Evolutionary conservation across 2,888 invertebrate species (phyloP), one percentile per base, ranked within the genome.

Genomic region (Cephus nigrinus): DNA sequence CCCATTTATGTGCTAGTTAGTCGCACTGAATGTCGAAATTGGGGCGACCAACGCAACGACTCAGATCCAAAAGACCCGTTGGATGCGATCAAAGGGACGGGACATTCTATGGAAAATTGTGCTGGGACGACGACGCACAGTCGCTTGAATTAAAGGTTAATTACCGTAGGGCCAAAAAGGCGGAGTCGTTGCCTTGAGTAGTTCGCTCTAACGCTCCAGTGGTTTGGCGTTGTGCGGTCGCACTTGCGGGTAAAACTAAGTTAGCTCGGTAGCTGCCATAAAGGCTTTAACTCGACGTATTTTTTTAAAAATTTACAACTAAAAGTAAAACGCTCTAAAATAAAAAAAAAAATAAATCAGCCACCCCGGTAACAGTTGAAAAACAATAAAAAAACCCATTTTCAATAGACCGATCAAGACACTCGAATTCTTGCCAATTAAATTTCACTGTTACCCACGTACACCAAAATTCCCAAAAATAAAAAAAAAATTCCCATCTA

Each of bases 81-180:
- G 40, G 40, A 55, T 71, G 15, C 23, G 78, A 77, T 84, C 85
- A 85, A 84, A 85, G 81, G 69, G 75, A 74, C 75, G 77, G 79
- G 80, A 77, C 79, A 78, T 77, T 80, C 86, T 73, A 78, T 80
- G 84, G 84, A 86, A 85, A 86, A 86, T 86, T 85, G 82, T 82
- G 77, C 83, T 78, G 82, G 81, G 81, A 79, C 79, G 71, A 71
- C 75, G 75, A 34, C 78, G 80, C 81, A 80, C 78, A 75, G 78
- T 84, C 69, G 80, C 80, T 80, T 78, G 81, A 86, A 83, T 84
- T 86, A 78, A 81, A 83, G 85, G 86, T 86, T 86, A 86, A 85
- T 85, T 85, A 85, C 86, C 81, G 86, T 83, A 77, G 80, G 76
- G 76, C 80, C 82, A 85, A 85, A 85, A 85, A 83, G 81, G 78